Percentiles rank a stretch among this genome's conserved stretches.
These are phyloP conservation scores for Sparidentex hasta DNA, from an alignment of 2,797 vertebrate species.

Conservation along the genomic window DNA sequence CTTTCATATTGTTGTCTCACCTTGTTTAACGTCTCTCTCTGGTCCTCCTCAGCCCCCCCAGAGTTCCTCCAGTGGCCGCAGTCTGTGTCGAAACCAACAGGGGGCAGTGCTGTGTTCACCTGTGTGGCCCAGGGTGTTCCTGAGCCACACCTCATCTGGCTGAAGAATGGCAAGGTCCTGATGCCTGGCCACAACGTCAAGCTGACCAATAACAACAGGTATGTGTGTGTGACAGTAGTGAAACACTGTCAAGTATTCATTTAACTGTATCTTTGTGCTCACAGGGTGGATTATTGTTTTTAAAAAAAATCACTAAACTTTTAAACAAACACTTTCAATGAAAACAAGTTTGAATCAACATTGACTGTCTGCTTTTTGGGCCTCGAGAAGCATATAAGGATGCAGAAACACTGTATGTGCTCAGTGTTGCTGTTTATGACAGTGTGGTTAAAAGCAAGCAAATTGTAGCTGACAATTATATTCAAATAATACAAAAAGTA, in stretches of 20 bases:
- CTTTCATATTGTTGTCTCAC: neutral
- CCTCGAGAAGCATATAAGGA: neutral
- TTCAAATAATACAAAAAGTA: neutral
- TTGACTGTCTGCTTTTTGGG: neutral
- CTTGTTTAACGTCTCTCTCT: neutral
- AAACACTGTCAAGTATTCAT: too few species aligned
- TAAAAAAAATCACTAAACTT: neutral
- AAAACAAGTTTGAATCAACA: neutral
- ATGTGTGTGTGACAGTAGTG: neutral
- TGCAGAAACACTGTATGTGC: neutral
- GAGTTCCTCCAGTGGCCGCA: slow-evolving; percentile 89
- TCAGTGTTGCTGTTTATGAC: neutral
- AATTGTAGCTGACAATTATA: neutral
- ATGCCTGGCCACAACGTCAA: slow-evolving; percentile 81
- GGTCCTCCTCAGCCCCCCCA: slow-evolving; percentile 77
- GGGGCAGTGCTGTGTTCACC: slow-evolving; percentile 86
- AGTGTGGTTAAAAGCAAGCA: too few species aligned
- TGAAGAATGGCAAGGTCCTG: slow-evolving; percentile 88
- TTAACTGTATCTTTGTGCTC: neutral
- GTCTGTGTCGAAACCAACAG: slow-evolving; percentile 84
- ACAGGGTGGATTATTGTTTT: too few species aligned
- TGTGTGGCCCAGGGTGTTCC: slow-evolving; percentile 86
- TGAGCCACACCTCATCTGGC: slow-evolving; percentile 85
- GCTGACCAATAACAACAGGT: slow-evolving; percentile 88
- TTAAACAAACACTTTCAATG: neutral